Base-by-base conservation (phyloP, 2,797 vertebrate species). In the Rhinatrema bivittatum region DNA sequence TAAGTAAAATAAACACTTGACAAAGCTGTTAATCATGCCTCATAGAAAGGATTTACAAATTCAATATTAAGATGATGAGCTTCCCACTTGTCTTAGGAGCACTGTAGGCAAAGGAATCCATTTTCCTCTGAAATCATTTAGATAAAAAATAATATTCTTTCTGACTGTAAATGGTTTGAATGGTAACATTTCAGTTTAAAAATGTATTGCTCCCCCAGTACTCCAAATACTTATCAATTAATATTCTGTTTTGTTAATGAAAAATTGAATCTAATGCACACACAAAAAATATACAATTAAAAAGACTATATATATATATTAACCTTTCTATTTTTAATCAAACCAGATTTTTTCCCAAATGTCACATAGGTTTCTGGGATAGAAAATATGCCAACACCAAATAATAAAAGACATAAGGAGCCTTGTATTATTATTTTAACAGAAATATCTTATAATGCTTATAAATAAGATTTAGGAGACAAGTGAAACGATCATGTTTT, bases 1-100 rank as follows among this genome's bases (percentile, higher is more conserved):
- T 79, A 80, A 78, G 76, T 79, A 78, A 81, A 84, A 84, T 78
- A 82, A 82, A 81, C 72, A 78, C 69, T 80, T 76, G 70, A 76
- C 68, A 72, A 79, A 81, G 68, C 76, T 81, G 70, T 73, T 80
- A 81, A 78, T 81, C 78, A 81, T 77, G 70, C 74, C 64, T 76
- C 68, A 72, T 76, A 69, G 63, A 74, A 76, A 78, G 70, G 74
- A 72, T 76, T 78, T 81, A 75, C 67, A 67, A 72, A 78, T 78
- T 81, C 76, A 78, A 74, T 81, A 82, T 79, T 76, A 76, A 73
- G 71, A 80, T 75, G 78, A 81, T 69, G 68, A 76, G 76, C 62
- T 78, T 74, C 74, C 75, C 65, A 76, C 75, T 72, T 68, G 46
- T 76, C 60, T 70, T 70, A 70, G 69, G 76, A 82, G 70, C 76